Conservation (phyloP, 2,888 invertebrate genomes). For the Chrysolina oricalcia region DNA sequence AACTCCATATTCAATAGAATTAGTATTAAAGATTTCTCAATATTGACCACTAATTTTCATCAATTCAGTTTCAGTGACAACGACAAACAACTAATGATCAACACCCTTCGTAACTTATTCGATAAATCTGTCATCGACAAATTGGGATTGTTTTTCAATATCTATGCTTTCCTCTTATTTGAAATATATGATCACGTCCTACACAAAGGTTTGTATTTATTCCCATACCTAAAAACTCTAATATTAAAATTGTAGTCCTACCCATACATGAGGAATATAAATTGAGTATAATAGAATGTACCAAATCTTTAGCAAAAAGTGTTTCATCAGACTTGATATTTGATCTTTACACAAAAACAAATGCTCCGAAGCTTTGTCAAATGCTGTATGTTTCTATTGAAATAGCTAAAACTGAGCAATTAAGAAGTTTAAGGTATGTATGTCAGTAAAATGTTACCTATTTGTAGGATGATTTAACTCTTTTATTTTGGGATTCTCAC, state of each 20-base stretch:
- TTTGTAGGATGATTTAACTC: no score
- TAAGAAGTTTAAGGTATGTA: slow-evolving; percentile 77
- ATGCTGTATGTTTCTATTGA: slow-evolving; percentile 79
- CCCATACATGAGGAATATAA: slow-evolving; percentile 79
- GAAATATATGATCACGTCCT: slow-evolving; percentile 75
- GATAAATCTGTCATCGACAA: slow-evolving; percentile 73
- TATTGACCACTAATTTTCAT: slow-evolving; percentile 12
- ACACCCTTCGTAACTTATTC: slow-evolving; percentile 73
- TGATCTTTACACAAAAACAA: slow-evolving; percentile 74
- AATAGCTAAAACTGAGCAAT: slow-evolving; percentile 79
- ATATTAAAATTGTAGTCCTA: slow-evolving; percentile 72
- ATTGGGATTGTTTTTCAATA: slow-evolving; percentile 74
- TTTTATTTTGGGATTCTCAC: no score
- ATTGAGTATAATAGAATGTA: slow-evolving; percentile 74
- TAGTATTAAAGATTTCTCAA: no score
- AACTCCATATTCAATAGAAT: no score
- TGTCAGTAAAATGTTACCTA: neutral
- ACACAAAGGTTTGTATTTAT: slow-evolving; percentile 70
- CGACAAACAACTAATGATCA: slow-evolving; percentile 73
- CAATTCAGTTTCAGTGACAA: slow-evolving; percentile 66
- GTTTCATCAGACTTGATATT: slow-evolving; percentile 74
- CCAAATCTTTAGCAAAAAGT: slow-evolving; percentile 73
- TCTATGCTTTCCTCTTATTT: slow-evolving; percentile 74
- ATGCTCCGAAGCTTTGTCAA: slow-evolving; percentile 78
- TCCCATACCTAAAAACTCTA: neutral